phyloP scores from a whole-genome alignment of 2,113 vertebrate genomes.

The Hepsetus odoe region DNA sequence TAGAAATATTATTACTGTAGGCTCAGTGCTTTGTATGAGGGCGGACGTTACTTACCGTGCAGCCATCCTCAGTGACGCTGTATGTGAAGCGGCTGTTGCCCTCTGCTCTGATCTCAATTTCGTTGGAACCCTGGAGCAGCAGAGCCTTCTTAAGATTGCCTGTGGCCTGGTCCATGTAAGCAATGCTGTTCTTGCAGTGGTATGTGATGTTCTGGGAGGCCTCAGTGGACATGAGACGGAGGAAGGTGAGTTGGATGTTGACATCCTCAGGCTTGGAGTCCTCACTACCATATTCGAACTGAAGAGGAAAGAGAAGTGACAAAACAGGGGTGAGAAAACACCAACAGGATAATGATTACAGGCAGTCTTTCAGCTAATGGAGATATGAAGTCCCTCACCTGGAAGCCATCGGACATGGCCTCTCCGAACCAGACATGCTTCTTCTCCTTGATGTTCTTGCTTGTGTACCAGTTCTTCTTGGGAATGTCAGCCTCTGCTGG shows the following conservation, averaged over 20 bases:
- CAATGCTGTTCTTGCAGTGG: constrained; percentile 99
- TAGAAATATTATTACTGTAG: background rate
- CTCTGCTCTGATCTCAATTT: constrained; percentile 97
- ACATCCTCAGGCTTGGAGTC: constrained; percentile 88
- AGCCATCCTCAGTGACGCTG: constrained; percentile 88
- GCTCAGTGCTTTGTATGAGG: background rate
- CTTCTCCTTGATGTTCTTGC: constrained; percentile 95
- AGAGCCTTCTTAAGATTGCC: constrained; percentile 97
- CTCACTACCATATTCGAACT: constrained; percentile 92
- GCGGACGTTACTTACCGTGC: constrained; percentile 84
- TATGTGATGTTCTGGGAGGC: constrained; percentile 97
- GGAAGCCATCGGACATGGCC: constrained; percentile 90
- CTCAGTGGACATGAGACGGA: constrained; percentile 98
- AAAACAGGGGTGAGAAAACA: background rate
- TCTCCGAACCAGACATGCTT: constrained; percentile 97
- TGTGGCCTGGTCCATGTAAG: constrained; percentile 90
- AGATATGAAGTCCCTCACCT: constrained; percentile 73
- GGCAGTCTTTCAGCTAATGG: background rate
- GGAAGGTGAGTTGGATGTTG: constrained; percentile 97
- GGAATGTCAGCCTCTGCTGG: constrained; percentile 78
- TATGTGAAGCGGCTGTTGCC: constrained; percentile 99
- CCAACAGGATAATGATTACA: background rate
- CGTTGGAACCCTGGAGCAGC: constrained; percentile 96
- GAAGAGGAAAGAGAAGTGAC: constrained; percentile 34
- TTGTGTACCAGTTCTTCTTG: constrained; percentile 94